These are phyloP conservation scores for Zaprionus capensis DNA, from an alignment of 1,140 invertebrate genomes.

Conservation along the genomic window DNA sequence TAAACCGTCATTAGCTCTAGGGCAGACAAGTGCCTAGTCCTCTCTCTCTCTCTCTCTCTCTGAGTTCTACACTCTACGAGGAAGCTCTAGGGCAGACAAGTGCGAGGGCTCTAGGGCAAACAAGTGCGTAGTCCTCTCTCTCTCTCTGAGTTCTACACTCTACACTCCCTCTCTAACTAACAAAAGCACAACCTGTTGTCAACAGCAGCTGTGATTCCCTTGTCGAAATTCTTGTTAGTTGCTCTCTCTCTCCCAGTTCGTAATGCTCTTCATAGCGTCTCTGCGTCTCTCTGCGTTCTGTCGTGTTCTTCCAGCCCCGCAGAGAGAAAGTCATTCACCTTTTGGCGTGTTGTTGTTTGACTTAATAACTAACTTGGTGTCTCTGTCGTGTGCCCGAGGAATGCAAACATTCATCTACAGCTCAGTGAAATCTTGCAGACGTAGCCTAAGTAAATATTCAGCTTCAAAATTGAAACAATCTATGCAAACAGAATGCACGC, in stretches of 20 bases:
- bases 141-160: conserved; percentile 1
- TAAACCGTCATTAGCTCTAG: conserved; percentile 61
- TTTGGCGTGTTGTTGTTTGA: conserved; percentile 57
- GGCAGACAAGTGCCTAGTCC: conserved; percentile 22
- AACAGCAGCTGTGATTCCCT: conserved; percentile 21
- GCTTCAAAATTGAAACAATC: conserved; percentile 7
- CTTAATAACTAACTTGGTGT: conserved; percentile 54
- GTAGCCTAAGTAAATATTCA: conserved; percentile 35
- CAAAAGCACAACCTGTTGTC: conserved; percentile 35
- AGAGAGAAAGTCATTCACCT: conserved; percentile 82
- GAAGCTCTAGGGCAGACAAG: conserved; percentile 38
- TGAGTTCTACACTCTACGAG: neutral
- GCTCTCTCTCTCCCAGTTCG: conserved; percentile 23
- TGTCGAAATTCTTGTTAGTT: conserved; percentile 39
- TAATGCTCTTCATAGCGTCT: conserved; percentile 6
- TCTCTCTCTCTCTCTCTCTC: conserved; percentile 9
- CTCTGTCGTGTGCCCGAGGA: conserved; percentile 32
- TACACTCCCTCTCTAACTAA: neutral
- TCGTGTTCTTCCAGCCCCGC: conserved; percentile 20
- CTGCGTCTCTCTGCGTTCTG: conserved; percentile 31
- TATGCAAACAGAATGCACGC: conserved; percentile 3
- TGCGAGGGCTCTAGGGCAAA: conserved; percentile 41
- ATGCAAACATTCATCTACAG: conserved; percentile 51
- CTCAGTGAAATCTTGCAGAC: conserved; percentile 29
- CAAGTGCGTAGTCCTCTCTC: conserved; percentile 1